Base-by-base conservation (phyloP, 64 coral and sea anemone genomes). In the Pocillopora verrucosa region DNA sequence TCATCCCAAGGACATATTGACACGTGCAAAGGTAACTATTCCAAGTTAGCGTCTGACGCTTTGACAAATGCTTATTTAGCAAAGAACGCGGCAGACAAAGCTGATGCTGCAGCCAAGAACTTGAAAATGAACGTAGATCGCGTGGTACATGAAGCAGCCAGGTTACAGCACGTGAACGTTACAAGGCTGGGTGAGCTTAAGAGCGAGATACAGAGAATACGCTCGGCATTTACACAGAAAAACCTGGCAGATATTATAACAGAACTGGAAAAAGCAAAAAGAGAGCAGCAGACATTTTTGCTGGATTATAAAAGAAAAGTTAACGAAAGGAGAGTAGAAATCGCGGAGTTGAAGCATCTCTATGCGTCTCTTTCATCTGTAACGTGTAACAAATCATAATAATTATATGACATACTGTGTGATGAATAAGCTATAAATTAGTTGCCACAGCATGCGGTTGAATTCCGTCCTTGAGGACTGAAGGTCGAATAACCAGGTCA, bases 231-330 rank as follows among this genome's bases (percentile, higher is more conserved):
- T 76, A 83, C 88, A 51, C 73, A 81, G 58, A 86, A 75, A 41
- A 84, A 96, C 58, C 77, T 96, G 0, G 26, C 80, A 34, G n/a
- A 77, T 7, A 36, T 96, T 17, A 96, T 93, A 34, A 36, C 11
- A 24, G 30, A 88, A 34, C 86, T 96, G 56, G 87, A 84, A 90
- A 57, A 14, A 1, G 88, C 82, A 10, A 88, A 82, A 77, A 83
- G 90, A 26, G 72, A 91, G 75, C 95, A 96, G 65, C 77, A 72
- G 58, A 78, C 17, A 88, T 96, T 93, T 65, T 80, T 96, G 16
- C 19, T 45, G 10, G 77, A 91, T 16, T 93, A 93, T 58, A 79
- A 75, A 65, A 64, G 62, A 41, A 88, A 96, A 90, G 20, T 96
- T 17, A 61, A 20, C 74, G 61, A 93, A 76, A 59, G 73, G 56